Evolutionary conservation across 2,888 invertebrate species (phyloP).

Genomic region (Petrolisthes manimaculis): DNA sequence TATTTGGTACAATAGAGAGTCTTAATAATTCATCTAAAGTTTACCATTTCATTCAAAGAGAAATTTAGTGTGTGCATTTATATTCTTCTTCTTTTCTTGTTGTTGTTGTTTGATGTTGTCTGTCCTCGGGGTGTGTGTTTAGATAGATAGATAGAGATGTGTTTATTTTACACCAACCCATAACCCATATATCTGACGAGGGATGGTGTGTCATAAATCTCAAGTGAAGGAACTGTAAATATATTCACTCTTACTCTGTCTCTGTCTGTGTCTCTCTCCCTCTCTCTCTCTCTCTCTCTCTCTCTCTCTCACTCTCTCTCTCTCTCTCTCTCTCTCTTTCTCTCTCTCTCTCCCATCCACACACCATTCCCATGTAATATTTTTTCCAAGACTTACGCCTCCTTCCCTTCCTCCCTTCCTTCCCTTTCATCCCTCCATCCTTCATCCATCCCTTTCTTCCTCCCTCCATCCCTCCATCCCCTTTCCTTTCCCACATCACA

Average conservation of each 20-base stretch:
- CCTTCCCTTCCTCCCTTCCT: not conserved
- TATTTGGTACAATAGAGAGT: too few relatives aligned
- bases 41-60: not conserved
- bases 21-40: not conserved
- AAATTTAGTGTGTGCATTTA: not conserved
- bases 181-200: not conserved
- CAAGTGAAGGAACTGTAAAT: not conserved
- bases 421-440: too few relatives aligned
- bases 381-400: not conserved
- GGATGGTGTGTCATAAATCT: not conserved
- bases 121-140: not conserved
- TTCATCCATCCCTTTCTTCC: not conserved
- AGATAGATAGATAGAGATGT: not conserved
- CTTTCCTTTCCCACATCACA: not conserved
- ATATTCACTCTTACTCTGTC: not conserved
- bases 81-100: not conserved
- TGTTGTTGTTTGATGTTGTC: too few relatives aligned
- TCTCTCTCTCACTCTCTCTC: too few relatives aligned
- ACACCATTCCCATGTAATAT: not conserved
- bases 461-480: not conserved
- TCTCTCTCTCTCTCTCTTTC: not conserved
- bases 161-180: not conserved
- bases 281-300: too few relatives aligned
- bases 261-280: constrained; percentile 2
- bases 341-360: not conserved